These are phyloP conservation scores for Palloptera scutellata DNA, from an alignment of 2,888 invertebrate genomes.

Conservation along the genomic window DNA sequence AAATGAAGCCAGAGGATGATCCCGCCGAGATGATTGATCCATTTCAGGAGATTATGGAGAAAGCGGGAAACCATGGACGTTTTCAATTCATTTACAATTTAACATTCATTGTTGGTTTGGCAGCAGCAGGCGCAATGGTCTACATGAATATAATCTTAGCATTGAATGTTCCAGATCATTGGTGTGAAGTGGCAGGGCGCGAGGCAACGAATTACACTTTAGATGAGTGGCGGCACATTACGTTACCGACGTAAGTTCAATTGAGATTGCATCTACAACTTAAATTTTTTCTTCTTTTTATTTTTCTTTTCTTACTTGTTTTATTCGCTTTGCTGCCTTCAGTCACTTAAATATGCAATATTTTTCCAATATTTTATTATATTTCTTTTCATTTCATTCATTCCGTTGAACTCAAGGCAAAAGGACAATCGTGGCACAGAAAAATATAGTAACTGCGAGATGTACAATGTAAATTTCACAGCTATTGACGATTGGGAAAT, in stretches of 20 bases:
- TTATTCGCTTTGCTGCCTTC: too few relatives aligned
- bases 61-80: conserved; percentile 66
- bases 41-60: conserved; percentile 67
- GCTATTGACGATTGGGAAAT: conserved; percentile 49
- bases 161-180: conserved; percentile 68
- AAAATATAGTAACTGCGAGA: conserved; percentile 64
- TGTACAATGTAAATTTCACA: conserved; percentile 64
- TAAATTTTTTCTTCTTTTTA: too few relatives aligned
- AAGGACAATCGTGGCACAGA: conserved; percentile 59
- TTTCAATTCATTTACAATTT: conserved; percentile 67
- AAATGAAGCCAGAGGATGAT: conserved; percentile 6
- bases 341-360: too few relatives aligned
- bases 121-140: conserved; percentile 65
- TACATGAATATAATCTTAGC: conserved; percentile 68
- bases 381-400: conserved; percentile 13
- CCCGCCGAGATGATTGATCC: conserved; percentile 56
- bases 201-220: conserved; percentile 64
- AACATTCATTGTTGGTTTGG: conserved; percentile 65
- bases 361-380: conserved; percentile 9
- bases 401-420: conserved; percentile 33
- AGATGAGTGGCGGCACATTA: conserved; percentile 66
- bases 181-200: conserved; percentile 68
- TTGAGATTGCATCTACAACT: too few relatives aligned
- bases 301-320: too few relatives aligned
- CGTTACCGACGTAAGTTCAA: conserved; percentile 66